Evolutionary conservation across 2,888 invertebrate genomes (phyloP).

Genomic region (Microdon myrmicae): DNA sequence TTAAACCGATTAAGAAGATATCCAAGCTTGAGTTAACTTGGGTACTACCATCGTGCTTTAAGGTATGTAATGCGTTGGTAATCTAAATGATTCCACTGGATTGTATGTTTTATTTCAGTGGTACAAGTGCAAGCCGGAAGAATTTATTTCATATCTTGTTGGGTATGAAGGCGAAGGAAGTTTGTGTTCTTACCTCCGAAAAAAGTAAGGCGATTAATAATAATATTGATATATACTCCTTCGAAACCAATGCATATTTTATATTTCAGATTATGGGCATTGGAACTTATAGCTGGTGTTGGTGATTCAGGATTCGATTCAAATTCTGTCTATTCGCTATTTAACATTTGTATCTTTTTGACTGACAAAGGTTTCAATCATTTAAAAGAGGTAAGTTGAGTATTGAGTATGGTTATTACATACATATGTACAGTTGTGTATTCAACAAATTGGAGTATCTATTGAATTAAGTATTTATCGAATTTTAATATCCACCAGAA

Average conservation of each 20-base stretch:
- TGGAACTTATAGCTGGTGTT: constrained; percentile 77
- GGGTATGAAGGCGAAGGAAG: constrained; percentile 90
- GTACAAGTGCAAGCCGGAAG: constrained; percentile 67
- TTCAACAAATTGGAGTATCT: too few species aligned
- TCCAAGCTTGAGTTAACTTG: constrained; percentile 71
- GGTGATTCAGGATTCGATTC: constrained; percentile 81
- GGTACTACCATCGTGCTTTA: constrained; percentile 61
- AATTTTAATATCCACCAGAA: too few species aligned
- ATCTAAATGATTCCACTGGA: background rate
- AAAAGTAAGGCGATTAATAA: constrained; percentile 68
- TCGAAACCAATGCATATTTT: background rate
- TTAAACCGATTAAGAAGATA: constrained; percentile 80
- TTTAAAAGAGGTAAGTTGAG: constrained; percentile 71
- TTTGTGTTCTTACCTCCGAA: constrained; percentile 79
- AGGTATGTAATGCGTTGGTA: constrained; percentile 40
- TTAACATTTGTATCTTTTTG: constrained; percentile 77
- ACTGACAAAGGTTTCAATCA: constrained; percentile 81
- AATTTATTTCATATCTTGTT: constrained; percentile 82
- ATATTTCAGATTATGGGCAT: constrained; percentile 77
- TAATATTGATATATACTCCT: background rate
- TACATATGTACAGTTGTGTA: background rate
- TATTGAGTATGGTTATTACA: constrained; percentile 8
- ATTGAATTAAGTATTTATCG: too few species aligned
- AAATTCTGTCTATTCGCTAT: constrained; percentile 81
- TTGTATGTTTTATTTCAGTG: constrained; percentile 24